Evolutionary conservation across 2,888 invertebrate species (phyloP), one percentile per base, ranked within the genome.

Genomic region (Phymatocera aterrima): DNA sequence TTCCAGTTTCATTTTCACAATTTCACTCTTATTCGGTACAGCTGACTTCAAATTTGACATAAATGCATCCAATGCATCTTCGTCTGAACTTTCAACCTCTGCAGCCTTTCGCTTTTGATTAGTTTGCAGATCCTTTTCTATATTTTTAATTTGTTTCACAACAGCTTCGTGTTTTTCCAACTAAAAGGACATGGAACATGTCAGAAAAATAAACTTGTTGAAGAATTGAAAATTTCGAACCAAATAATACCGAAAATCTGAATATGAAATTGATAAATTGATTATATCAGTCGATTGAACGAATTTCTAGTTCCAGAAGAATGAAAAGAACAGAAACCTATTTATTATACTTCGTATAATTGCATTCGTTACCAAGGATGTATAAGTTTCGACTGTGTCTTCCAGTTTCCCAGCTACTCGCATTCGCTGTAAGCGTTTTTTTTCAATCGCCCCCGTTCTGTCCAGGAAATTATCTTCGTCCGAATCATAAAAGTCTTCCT

Each of bases 401-500:
- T 93, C 92, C 0, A 92, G 88, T 80, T 88, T 91, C 3, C 92
- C 92, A 81, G 93, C 93, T 21, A 92, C 90, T 88, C 93, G 92
- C 95, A 96, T 97, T 78, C 98, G 92, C 79, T 94, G 93, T 84
- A 94, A 93, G 6, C 99, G 93, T 88, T 98, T 98, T 84, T 94
- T 94, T 90, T 98, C 98, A 28, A 99, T 94, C 78, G 95, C 94
- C 1, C 99, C 99, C 0, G 99, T 99, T 81, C 99, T 92, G 90
- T 99, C 99, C 77, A 98, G 93, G 92, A 96, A 99, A 28, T 96
- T 96, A 90, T 99, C 99, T 80, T 99, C 99, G 86, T 99, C 98
- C 0, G 97, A 97, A 84, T 97, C 97, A 89, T 97, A 98, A 88
- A 93, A 98, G 90, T 98, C 99, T 86, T 98, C 96, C 2, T 96